Percentiles rank a stretch among this genome's conserved stretches.
phyloP scores from a whole-genome alignment of 2,113 vertebrate species.

The Vidua chalybeata region DNA sequence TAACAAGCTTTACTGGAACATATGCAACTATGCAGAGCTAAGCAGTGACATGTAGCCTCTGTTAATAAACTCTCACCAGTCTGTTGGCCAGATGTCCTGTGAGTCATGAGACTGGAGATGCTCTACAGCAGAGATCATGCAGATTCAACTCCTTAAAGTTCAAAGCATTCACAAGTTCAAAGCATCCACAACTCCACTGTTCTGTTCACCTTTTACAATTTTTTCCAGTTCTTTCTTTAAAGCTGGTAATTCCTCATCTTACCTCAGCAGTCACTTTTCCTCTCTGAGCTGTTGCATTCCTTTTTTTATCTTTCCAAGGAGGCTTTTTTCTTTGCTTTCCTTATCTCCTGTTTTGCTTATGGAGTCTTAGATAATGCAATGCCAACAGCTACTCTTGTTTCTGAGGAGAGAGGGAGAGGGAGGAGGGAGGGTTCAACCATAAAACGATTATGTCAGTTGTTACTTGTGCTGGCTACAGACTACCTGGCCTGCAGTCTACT shows the following conservation, averaged over 20 bases:
- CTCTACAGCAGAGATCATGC: slow-evolving; percentile 50
- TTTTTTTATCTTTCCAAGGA: slow-evolving; percentile 44
- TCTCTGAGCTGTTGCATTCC: slow-evolving; percentile 24
- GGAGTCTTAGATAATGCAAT: neutral
- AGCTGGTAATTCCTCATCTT: slow-evolving; percentile 6
- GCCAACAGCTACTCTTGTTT: neutral
- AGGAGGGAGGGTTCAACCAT: neutral
- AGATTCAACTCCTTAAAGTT: slow-evolving; percentile 43
- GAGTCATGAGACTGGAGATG: slow-evolving; percentile 3
- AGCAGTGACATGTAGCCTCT: neutral
- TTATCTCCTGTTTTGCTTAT: slow-evolving; percentile 48
- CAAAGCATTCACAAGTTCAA: slow-evolving; percentile 63
- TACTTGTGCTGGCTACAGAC: neutral
- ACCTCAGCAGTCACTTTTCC: slow-evolving; percentile 32
- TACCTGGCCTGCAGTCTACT: neutral
- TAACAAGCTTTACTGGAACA: neutral
- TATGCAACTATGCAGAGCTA: neutral
- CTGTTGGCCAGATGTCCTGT: slow-evolving; percentile 50
- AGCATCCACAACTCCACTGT: slow-evolving; percentile 33
- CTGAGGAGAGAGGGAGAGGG: neutral
- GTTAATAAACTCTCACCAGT: slow-evolving; percentile 16
- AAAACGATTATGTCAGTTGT: neutral
- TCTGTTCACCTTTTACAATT: slow-evolving; percentile 20
- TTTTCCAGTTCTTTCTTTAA: slow-evolving; percentile 23
- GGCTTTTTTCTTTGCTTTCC: neutral